Base-by-base conservation (phyloP, 2,888 invertebrate species). In the Eilema depressum region DNA sequence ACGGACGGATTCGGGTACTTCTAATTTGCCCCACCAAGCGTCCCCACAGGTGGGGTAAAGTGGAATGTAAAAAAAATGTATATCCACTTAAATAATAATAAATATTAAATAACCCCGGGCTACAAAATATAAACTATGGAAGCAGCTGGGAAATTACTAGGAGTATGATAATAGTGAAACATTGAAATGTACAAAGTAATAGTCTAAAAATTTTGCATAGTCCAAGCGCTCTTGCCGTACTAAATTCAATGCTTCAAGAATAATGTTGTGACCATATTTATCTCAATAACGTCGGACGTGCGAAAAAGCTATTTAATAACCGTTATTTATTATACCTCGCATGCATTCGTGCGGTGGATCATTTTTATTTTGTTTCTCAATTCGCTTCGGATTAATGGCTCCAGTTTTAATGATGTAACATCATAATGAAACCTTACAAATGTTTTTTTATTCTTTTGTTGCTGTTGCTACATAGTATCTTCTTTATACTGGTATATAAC, bases 291-390 rank as follows among this genome's bases (percentile, higher is more conserved):
- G 63, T 57, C 53, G 68, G 79, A 78, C 70, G 73, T 75, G 79
- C 59, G 65, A 69, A 77, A 66, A 74, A 74, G 75, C 71, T 79
- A 78, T 83, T 82, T 73, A 75, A 77, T 78, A 80, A 81, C 82
- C 30, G 83, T 84, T 79, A 83, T 82, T 79, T 81, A 81, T 83
- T 53, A 53, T 20, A 56, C 63, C 28, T 65, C 65, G 65, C 78
- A 64, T 74, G 77, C 70, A 68, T 60, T 63, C 64, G 68, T 74
- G 72, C 57, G 66, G n/a, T 41, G 60, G 68, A 71, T 75, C 74
- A 70, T 78, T 79, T 77, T 77, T 75, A 76, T 66, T 66, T 56
- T 66, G 33, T 66, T 66, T 71, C 66, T 60, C 74, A 72, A 77
- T 83, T 77, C 64, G 75, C 20, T 71, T 56, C 25, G 28, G 64